A percentile compares a stretch with the other conserved stretches of the same genome.
Evolutionary conservation across 2,113 vertebrate genomes (phyloP).

Genomic region (Cariama cristata): DNA sequence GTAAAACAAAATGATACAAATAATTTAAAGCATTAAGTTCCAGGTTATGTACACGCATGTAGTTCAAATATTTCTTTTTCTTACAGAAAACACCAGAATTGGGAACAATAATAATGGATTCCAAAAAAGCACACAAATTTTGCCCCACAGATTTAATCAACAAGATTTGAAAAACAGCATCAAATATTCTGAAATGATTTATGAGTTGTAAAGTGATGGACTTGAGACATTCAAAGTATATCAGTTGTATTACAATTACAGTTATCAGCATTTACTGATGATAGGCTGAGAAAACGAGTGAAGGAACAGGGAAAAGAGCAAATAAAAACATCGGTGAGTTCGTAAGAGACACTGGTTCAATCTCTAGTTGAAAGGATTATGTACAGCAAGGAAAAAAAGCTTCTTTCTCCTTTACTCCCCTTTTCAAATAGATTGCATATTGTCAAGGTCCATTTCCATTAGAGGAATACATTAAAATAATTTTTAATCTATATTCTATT

Average conservation of each 20-base stretch:
- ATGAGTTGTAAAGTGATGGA: neutral
- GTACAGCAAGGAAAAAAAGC: slow-evolving; percentile 38
- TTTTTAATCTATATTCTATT: slow-evolving; percentile 54
- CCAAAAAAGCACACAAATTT: neutral
- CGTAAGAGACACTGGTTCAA: neutral
- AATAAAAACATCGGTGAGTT: neutral
- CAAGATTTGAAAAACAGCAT: neutral
- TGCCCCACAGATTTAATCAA: neutral
- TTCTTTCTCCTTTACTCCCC: neutral
- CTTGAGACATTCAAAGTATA: neutral
- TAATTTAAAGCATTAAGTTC: neutral
- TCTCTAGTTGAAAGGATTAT: neutral
- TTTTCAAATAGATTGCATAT: slow-evolving; percentile 32
- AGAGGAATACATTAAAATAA: slow-evolving; percentile 47
- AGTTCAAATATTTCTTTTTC: neutral
- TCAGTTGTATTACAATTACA: neutral
- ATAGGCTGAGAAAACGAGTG: neutral
- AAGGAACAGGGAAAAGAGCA: neutral
- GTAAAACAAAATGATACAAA: neutral
- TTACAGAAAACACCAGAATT: neutral
- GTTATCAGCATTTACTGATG: neutral
- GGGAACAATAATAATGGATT: neutral
- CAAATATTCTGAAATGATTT: neutral
- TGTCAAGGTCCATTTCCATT: neutral
- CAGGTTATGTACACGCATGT: neutral